Base-by-base conservation (phyloP, 2,113 vertebrate species). In the Tyrannus savana region DNA sequence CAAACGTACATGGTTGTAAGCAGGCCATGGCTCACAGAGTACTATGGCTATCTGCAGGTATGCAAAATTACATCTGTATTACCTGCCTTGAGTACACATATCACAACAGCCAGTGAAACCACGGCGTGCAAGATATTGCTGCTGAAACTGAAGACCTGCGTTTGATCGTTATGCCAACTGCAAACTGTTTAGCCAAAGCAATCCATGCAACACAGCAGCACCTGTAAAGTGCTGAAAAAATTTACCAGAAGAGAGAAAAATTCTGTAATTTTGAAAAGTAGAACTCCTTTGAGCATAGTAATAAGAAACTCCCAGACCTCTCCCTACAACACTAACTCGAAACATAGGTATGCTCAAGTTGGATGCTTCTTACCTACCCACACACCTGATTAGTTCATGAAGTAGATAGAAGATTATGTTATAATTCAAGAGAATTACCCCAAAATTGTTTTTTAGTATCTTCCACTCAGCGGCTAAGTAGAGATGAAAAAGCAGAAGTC, bases 381-480 rank as follows among this genome's bases (percentile, higher is more conserved):
- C 6, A 27, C 35, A 18, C 13, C 35, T 0, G 1, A 39, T 10
- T 41, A 33, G 16, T 69, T 87, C 37, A 53, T 2, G 7, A 2
- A 55, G 50, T 24, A 69, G 27, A 19, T 12, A 77, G 18, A 71
- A 69, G 28, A 63, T 0, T 22, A 6, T 33, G 41, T 37, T 58
- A 68, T 10, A 50, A 23, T 23, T 89, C 25, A 73, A 58, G 14
- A 68, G 19, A 75, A 68, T 47, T 73, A 79, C 27, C 46, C 27
- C 28, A 66, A 28, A 89, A 19, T 8, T 42, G 0, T 6, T 33
- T 56, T 49, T 75, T 28, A 67, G 6, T 9, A 30, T 60, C 30
- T 76, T 21, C 27, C 18, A 76, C 25, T 75, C 31, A 37, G 6
- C 56, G 35, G 76, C 6, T 63, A 80, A 53, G 53, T 18, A 73